A percentile compares a stretch with the other conserved stretches of the same genome.
phyloP scores from a whole-genome alignment of 1,140 invertebrate genomes.

The Caenorhabditis latens region DNA sequence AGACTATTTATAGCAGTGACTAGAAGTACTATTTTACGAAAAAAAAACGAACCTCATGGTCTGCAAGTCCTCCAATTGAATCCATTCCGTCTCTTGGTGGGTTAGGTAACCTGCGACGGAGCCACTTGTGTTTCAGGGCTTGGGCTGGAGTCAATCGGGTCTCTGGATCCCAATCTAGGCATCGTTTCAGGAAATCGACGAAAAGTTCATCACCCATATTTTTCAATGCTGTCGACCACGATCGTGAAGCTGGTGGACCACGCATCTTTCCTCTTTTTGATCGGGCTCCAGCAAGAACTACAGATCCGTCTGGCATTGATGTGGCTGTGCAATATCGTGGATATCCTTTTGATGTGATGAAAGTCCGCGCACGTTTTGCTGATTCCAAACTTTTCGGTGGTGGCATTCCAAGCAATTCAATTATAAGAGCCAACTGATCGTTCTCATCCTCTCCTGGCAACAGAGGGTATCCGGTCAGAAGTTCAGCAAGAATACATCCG shows the following conservation, averaged over 20 bases:
- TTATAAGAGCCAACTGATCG: constrained; percentile 97
- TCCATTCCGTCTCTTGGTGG: constrained; percentile 79
- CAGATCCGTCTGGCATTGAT: constrained; percentile 88
- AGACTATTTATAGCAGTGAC: not conserved
- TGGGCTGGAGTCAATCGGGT: constrained; percentile 90
- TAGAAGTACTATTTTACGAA: not conserved
- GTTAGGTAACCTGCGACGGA: constrained; percentile 88
- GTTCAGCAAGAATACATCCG: constrained; percentile 96
- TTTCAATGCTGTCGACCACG: constrained; percentile 89
- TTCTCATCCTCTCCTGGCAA: constrained; percentile 98
- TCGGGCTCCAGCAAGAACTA: constrained; percentile 87
- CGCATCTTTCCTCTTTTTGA: constrained; percentile 92
- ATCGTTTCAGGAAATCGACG: constrained; percentile 93
- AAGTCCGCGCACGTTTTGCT: constrained; percentile 95
- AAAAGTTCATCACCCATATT: constrained; percentile 89
- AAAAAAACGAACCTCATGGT: constrained; percentile 28
- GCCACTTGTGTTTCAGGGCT: constrained; percentile 93
- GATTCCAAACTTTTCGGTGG: constrained; percentile 89
- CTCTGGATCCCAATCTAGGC: constrained; percentile 95
- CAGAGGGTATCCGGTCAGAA: constrained; percentile 92
- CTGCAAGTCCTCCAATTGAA: constrained; percentile 44
- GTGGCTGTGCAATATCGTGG: constrained; percentile 89
- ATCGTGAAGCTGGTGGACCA: constrained; percentile 92
- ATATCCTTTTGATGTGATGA: constrained; percentile 85
- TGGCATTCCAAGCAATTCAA: constrained; percentile 97